Conservation (phyloP, 2,797 vertebrate species). For the Crossoptilon crossoptilon region DNA sequence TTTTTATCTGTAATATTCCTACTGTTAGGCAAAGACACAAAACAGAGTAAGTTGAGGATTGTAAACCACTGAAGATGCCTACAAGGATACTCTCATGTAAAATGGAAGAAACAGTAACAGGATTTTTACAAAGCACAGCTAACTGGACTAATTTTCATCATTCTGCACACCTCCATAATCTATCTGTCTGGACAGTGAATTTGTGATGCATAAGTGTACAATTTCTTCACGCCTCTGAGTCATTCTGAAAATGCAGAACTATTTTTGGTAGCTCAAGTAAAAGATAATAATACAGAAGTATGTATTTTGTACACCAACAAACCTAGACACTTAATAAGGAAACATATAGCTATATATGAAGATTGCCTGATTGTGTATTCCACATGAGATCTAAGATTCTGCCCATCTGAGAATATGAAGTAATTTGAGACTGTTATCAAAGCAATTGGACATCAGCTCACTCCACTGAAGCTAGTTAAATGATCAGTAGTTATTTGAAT, state of each 20-base stretch:
- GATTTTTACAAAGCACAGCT: not conserved
- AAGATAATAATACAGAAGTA: not conserved
- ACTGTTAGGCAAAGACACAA: conserved; percentile 38
- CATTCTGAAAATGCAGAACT: conserved; percentile 11
- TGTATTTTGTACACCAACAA: not conserved
- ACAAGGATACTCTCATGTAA: conserved; percentile 13
- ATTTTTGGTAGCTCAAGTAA: not conserved
- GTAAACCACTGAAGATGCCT: conserved; percentile 5
- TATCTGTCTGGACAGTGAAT: not conserved
- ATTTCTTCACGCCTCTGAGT: not conserved
- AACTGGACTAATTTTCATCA: not conserved
- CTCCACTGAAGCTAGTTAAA: not conserved
- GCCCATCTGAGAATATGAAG: not conserved
- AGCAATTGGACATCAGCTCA: not conserved
- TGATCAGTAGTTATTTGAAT: not conserved
- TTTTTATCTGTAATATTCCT: conserved; percentile 46
- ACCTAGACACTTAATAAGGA: not conserved
- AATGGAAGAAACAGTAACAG: not conserved
- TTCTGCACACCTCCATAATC: not conserved
- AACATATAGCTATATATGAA: not conserved
- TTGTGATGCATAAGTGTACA: not conserved
- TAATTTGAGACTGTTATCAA: not conserved
- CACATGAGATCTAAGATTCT: not conserved
- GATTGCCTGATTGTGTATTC: not conserved
- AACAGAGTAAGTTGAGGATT: conserved; percentile 37